Evolutionary conservation across 2,888 invertebrate species (phyloP), one percentile per base, ranked within the genome.

Genomic region (Metacarcinus magister): DNA sequence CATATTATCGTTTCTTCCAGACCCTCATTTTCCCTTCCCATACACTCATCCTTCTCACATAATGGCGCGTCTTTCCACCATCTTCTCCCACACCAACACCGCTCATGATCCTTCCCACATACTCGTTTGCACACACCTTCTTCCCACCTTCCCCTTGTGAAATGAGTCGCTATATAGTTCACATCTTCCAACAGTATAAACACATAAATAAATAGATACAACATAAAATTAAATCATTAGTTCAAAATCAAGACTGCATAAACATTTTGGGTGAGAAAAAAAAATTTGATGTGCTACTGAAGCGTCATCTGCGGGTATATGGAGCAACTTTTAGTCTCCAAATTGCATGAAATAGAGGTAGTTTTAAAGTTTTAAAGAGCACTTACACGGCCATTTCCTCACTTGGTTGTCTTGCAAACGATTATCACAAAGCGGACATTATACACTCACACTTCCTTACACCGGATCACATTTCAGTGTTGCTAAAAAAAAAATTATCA

Each of bases 321-420:
- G 87, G 87, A 87, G 39, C 39, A 87, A 87, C 87, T 87, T 87
- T 39, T 87, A 32, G 39, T 32, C 87, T 16, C 39, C 16, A 87
- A 39, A 87, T 39, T 87, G 87, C 87, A 87, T 39, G 39, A 87
- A 87, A 87, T 39, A 39, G 87, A 87, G 19, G 87, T 39, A 87
- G 39, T 87, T 87, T n/a, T 16, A 87, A 87, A 87, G 39, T 87
- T 87, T 39, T 87, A 39, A 87, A 39, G 87, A 87, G 39, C 87
- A 87, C 87, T 87, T 87, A 87, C 87, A 87, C 39, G 39, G 87
- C 39, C 87, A 87, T 87, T 87, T 87, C 39, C 87, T 87, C 87
- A 87, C 87, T 16, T 39, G 87, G 39, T 32, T 39, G 39, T 87
- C 39, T 87, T 87, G 32, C 87, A 87, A 39, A 87, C 39, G 19